A percentile compares a stretch with the other conserved stretches of the same genome.
phyloP scores from a whole-genome alignment of 64 coral and sea anemone species.

The Actinia equina region DNA sequence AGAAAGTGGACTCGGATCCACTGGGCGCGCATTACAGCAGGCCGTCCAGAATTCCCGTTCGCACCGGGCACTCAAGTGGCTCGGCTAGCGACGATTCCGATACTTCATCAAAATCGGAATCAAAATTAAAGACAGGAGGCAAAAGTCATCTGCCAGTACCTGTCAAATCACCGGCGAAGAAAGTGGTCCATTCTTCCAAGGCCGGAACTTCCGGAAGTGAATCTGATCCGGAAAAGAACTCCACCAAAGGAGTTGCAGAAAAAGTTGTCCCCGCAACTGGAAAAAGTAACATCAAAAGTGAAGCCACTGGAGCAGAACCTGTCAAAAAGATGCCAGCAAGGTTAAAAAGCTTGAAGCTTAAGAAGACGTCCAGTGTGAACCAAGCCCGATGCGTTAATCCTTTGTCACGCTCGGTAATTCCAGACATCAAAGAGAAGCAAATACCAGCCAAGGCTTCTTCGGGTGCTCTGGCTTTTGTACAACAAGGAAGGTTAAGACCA shows the following conservation, averaged over 20 bases:
- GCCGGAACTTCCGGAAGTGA: neutral
- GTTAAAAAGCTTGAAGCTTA: neutral
- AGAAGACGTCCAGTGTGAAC: neutral
- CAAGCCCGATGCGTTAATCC: neutral
- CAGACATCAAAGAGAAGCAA: neutral
- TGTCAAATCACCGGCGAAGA: neutral
- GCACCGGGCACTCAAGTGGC: neutral
- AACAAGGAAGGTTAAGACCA: neutral
- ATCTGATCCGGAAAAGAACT: neutral
- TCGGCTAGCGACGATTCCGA: neutral
- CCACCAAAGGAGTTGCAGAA: neutral
- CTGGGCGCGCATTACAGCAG: neutral
- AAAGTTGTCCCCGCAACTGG: neutral
- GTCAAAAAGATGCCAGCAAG: neutral
- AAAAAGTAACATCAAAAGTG: neutral
- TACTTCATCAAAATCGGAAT: neutral
- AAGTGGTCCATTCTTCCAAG: neutral
- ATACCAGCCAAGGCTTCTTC: neutral
- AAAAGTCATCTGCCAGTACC: neutral
- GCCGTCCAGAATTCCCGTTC: neutral
- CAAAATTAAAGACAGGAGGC: neutral
- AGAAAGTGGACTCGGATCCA: too few relatives aligned
- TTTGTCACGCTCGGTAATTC: neutral
- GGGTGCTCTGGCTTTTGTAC: neutral
- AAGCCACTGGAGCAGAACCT: neutral